Base-by-base conservation (phyloP, 2,113 vertebrate genomes). In the Rhombomys opimus region DNA sequence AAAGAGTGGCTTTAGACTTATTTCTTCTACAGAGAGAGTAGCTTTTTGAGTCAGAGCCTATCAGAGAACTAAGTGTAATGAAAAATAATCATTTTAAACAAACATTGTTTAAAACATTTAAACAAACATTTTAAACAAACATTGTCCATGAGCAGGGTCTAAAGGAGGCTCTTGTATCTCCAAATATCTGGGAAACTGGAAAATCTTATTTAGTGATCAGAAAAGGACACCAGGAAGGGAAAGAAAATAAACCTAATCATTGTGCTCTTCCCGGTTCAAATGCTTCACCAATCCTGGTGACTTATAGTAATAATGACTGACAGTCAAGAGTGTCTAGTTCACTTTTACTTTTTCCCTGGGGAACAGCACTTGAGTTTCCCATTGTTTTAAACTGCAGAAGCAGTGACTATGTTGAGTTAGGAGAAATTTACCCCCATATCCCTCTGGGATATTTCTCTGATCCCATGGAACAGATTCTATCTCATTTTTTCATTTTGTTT, bases 321-420 rank as follows among this genome's bases (percentile, higher is more conserved):
- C 98, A 97, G 96, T 76, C 75, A 94, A 95, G 93, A 95, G 95
- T 90, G 72, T 91, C 95, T 95, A 97, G 91, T 92, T 89, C 93
- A 91, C 78, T 95, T 96, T 97, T 97, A 97, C 96, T 97, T 98
- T 94, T 92, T 96, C 94, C 93, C 94, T 95, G 94, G 96, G 97
- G 38, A 84, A 97, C 94, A 89, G 80, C 84, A 95, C 91, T 77
- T 87, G 94, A 2, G 52, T 96, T 97, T 80, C 91, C 82, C 93
- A 93, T 97, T 95, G 96, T 97, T 97, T 97, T 91, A 97, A 97
- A 97, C 94, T 95, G 95, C 94, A 95, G 93, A 96, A 91, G 84
- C 70, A 81, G 87, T 96, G 92, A 97, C 90, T 94, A 61, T 95
- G 76, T 89, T 87, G 46, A 96, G 89, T 95, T 87, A 88, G 91